Conservation (phyloP, 2,888 invertebrate species). For the Drosophila gaucha region DNA sequence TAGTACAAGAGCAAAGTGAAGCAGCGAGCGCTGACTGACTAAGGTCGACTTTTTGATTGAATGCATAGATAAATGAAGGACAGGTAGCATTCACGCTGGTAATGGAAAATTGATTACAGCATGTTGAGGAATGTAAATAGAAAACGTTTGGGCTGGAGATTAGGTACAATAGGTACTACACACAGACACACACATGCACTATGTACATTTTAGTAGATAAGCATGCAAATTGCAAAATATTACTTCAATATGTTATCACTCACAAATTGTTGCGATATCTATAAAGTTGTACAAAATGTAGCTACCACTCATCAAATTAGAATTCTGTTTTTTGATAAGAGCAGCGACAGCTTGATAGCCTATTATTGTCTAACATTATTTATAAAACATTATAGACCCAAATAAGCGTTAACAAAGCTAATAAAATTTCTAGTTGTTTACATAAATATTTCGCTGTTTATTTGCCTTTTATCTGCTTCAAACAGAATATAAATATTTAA, state of each 20-base stretch:
- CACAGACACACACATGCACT: neutral
- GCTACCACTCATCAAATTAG: constrained; percentile 32
- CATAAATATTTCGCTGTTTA: constrained; percentile 5
- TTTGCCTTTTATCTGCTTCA: constrained; percentile 4
- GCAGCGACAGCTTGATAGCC: neutral
- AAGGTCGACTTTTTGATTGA: constrained; percentile 70
- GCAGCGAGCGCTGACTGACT: constrained; percentile 39
- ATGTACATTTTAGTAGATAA: constrained; percentile 29
- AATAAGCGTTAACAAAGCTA: neutral
- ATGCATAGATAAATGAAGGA: constrained; percentile 71
- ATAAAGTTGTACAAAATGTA: constrained; percentile 20
- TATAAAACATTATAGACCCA: neutral
- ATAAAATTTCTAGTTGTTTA: neutral
- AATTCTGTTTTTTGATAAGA: constrained; percentile 22
- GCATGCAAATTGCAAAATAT: constrained; percentile 38
- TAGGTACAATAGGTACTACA: neutral
- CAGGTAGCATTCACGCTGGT: constrained; percentile 42
- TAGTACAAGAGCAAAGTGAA: constrained; percentile 10
- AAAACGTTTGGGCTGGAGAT: neutral
- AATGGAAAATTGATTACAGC: constrained; percentile 70
- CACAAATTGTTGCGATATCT: constrained; percentile 15
- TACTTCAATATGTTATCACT: constrained; percentile 34
- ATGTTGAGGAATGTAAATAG: constrained; percentile 58
- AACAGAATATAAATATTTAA: constrained; percentile 13
- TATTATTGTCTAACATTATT: constrained; percentile 1